Evolutionary conservation across 2,113 vertebrate species (phyloP).

Genomic region (Lagopus leucura): DNA sequence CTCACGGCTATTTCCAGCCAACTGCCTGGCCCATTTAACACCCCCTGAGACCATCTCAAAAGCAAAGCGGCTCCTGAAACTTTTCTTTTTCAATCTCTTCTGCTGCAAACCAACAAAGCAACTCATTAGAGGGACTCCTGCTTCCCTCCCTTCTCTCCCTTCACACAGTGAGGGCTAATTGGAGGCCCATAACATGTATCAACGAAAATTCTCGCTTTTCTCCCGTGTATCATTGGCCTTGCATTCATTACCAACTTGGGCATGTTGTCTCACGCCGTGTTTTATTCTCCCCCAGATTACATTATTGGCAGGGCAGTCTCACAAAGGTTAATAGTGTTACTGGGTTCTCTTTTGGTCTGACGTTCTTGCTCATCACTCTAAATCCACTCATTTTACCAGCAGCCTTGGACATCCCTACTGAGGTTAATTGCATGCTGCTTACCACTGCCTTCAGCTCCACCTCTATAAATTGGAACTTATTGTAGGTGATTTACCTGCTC

Average conservation of each 20-base stretch:
- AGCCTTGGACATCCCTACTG: not conserved
- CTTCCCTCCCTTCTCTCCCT: not conserved
- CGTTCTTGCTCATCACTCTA: slow-evolving; percentile 21
- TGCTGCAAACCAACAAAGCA: not conserved
- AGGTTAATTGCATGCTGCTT: slow-evolving; percentile 35
- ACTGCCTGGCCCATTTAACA: not conserved
- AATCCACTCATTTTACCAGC: not conserved
- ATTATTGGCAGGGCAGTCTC: not conserved
- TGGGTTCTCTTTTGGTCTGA: not conserved
- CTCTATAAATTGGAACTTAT: slow-evolving; percentile 13
- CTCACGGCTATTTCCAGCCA: rapidly evolving
- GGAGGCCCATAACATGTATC: not conserved
- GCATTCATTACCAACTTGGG: not conserved
- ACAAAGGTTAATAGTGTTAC: slow-evolving; percentile 4
- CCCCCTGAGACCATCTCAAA: not conserved
- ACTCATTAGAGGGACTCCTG: not conserved
- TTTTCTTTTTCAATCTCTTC: not conserved
- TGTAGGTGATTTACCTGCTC: not conserved
- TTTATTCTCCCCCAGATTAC: not conserved
- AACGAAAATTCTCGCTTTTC: not conserved
- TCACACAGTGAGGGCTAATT: slow-evolving; percentile 7
- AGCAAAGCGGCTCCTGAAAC: not conserved
- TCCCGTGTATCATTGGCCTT: not conserved
- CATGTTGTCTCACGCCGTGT: not conserved
- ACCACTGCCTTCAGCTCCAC: not conserved